A percentile compares a stretch with the other conserved stretches of the same genome.
phyloP scores from a whole-genome alignment of 2,113 vertebrate genomes.

The Aegotheles bennettii region DNA sequence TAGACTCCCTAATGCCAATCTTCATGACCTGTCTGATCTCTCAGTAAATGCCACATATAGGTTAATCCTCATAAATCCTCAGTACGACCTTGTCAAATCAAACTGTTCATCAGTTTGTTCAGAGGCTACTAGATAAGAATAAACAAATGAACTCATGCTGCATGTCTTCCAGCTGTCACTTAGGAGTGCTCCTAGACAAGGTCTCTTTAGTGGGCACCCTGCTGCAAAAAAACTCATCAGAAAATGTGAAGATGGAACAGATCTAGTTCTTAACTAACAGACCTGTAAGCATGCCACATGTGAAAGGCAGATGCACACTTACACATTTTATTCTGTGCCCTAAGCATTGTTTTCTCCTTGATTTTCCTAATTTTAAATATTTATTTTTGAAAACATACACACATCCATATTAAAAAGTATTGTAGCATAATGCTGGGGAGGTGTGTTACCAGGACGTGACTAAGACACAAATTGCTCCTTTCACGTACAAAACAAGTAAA shows the following conservation, averaged over 20 bases:
- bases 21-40: constrained; percentile 74
- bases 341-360: neutral
- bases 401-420: neutral
- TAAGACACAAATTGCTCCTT: neutral
- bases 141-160: constrained; percentile 30
- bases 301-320: rapidly evolving
- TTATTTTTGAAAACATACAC: neutral
- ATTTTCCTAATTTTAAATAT: neutral
- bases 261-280: neutral
- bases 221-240: neutral
- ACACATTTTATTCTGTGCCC: neutral
- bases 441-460: rapidly evolving
- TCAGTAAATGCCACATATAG: constrained; percentile 72
- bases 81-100: constrained; percentile 46
- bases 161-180: neutral
- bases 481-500: neutral
- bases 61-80: constrained; percentile 83
- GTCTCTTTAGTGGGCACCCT: neutral
- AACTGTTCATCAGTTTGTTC: constrained; percentile 44
- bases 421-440: rapidly evolving
- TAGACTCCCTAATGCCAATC: constrained; percentile 77
- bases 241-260: neutral
- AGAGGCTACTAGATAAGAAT: neutral
- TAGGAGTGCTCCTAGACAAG: neutral
- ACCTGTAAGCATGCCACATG: neutral